Conservation (phyloP, 2,888 invertebrate species). For the Cepaea hortensis region DNA sequence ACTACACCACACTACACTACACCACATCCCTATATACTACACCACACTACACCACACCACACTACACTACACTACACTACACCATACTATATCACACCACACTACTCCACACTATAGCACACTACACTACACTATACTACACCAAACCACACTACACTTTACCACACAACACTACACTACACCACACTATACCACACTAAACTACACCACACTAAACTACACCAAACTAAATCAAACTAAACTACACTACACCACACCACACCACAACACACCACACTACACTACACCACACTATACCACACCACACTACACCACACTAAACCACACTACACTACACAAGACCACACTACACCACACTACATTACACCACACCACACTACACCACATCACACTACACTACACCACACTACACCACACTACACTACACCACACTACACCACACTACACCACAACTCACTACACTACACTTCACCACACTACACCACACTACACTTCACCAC, state of each 20-base stretch:
- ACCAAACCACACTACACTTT: constrained; percentile 35
- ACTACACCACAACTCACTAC: constrained; percentile 19
- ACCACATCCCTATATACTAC: no score
- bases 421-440: constrained; percentile 14
- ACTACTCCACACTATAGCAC: constrained; percentile 33
- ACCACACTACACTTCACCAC: background rate
- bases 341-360: constrained; percentile 14
- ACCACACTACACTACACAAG: constrained; percentile 32
- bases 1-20: no score
- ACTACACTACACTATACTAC: constrained; percentile 39
- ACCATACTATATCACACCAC: constrained; percentile 41
- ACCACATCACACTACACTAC: constrained; percentile 16
- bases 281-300: constrained; percentile 37
- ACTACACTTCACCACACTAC: constrained; percentile 20
- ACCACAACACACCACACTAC: constrained; percentile 26
- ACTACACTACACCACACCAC: constrained; percentile 36
- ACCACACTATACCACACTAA: constrained; percentile 42
- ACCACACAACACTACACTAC: constrained; percentile 46
- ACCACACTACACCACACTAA: constrained; percentile 36
- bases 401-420: constrained; percentile 14
- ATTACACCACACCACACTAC: constrained; percentile 2
- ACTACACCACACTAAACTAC: constrained; percentile 43
- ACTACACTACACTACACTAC: constrained; percentile 42
- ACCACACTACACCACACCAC: constrained; percentile 37
- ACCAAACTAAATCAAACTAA: constrained; percentile 41